A percentile compares a stretch with the other conserved stretches of the same genome.
Conservation (phyloP, 1,140 invertebrate genomes). For the Macrostomum lignano region DNA sequence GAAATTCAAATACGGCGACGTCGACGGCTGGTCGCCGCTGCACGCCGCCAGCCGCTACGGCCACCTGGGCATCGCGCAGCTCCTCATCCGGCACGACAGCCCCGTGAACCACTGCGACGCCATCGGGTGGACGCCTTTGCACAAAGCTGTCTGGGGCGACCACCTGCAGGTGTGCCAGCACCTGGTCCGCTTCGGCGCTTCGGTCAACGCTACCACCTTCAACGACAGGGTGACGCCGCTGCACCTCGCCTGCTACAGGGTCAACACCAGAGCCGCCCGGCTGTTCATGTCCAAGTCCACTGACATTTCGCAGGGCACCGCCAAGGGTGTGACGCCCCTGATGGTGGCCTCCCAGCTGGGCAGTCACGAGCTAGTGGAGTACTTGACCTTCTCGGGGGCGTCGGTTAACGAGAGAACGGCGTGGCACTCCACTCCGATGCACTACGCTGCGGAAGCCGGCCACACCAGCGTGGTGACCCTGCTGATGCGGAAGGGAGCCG, state of each 20-base stretch:
- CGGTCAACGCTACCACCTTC: too few relatives aligned
- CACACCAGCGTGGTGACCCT: too few relatives aligned
- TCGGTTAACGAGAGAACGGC: too few relatives aligned
- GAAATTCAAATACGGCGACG: slow-evolving; percentile 10
- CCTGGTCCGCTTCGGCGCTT: background rate
- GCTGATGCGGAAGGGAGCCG: too few relatives aligned
- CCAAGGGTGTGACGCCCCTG: slow-evolving; percentile 6
- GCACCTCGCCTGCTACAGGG: too few relatives aligned
- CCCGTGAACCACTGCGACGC: slow-evolving; percentile 4
- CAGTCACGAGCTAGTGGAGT: too few relatives aligned
- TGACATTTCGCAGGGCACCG: slow-evolving; percentile 1
- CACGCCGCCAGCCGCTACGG: slow-evolving; percentile 5
- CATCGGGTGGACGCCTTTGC: slow-evolving; percentile 7
- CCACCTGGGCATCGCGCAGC: slow-evolving; percentile 3
- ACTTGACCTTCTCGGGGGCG: too few relatives aligned
- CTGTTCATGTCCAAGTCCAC: slow-evolving; percentile 2
- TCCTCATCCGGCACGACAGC: slow-evolving; percentile 3
- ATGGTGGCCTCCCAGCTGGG: slow-evolving; percentile 3
- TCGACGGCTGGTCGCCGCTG: slow-evolving; percentile 5
- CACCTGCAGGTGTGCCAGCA: background rate
- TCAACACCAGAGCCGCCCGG: background rate
- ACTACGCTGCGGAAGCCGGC: too few relatives aligned
- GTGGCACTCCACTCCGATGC: too few relatives aligned
- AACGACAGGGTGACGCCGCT: too few relatives aligned
- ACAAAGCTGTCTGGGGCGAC: slow-evolving; percentile 6